Conservation (phyloP, 1,140 invertebrate genomes). For the Brachionus plicatilis region DNA sequence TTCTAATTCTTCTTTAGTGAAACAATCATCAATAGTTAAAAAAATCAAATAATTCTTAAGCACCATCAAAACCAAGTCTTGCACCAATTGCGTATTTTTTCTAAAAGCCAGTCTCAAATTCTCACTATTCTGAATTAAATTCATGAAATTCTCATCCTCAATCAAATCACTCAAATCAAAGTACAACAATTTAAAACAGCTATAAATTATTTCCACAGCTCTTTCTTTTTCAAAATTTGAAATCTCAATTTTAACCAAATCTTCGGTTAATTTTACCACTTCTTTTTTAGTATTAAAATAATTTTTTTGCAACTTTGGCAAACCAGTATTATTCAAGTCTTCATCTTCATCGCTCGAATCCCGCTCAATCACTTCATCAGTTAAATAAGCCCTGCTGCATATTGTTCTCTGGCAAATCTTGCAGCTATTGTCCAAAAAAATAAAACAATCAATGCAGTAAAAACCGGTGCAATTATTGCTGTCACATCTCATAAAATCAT, state of each 20-base stretch:
- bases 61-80: neutral
- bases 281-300: slow-evolving; percentile 18
- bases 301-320: neutral
- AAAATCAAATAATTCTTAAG: neutral
- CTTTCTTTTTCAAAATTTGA: neutral
- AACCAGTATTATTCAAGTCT: neutral
- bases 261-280: neutral
- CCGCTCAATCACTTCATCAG: neutral
- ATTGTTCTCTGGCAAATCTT: slow-evolving; percentile 67
- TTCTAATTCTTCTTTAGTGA: neutral
- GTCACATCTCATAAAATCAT: slow-evolving; percentile 62
- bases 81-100: neutral
- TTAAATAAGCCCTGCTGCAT: slow-evolving; percentile 65
- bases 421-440: slow-evolving; percentile 67
- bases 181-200: neutral
- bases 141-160: neutral
- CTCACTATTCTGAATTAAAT: neutral
- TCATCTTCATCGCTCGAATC: neutral
- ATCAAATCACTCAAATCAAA: neutral
- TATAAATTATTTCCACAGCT: neutral
- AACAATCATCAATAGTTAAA: neutral
- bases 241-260: neutral
- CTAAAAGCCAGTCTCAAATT: neutral
- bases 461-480: slow-evolving; percentile 63
- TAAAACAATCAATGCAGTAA: slow-evolving; percentile 69